Base-by-base conservation (phyloP, 2,113 vertebrate species). In the Petroica traversi region DNA sequence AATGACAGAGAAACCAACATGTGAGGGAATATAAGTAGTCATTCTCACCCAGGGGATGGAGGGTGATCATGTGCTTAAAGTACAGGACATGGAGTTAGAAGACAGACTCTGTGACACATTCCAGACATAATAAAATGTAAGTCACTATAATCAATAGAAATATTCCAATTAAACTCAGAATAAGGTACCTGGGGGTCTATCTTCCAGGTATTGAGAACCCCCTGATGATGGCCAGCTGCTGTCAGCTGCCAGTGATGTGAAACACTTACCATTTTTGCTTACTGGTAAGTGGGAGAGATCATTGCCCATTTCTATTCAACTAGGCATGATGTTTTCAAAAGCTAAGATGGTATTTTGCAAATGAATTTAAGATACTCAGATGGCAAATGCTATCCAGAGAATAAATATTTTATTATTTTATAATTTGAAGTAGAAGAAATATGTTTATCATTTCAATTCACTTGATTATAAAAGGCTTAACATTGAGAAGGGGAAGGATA, bases 1-100 rank as follows among this genome's bases (percentile, higher is more conserved):
- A 85, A 95, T 89, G 96, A 95, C 91, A 95, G 93, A 87, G 26
- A 48, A 85, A n/a, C 36, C 58, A 85, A 80, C 29, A 82, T 20
- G 26, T 89, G 89, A 82, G 51, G 61, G 26, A 67, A 80, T 82
- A 41, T 74, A 91, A 89, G 72, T 31, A 85, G 73, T 82, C 68
- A 71, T 40, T 82, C 66, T 69, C 77, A 81, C 63, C 58, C 75
- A 59, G 49, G 91, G 82, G 83, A 91, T 16, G 25, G 46, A 93
- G 43, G 22, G 31, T 45, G 71, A 77, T 75, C 73, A 90, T 69
- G 43, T 59, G 92, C 76, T 41, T 82, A 40, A 96, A 90, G 81
- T 18, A 81, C 25, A 81, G 68, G 52, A 73, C 51, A 71, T 4
- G 12, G 73, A 84, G 66, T 48, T n/a, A 55, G 33, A 81, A 62